Evolutionary conservation across 2,888 invertebrate species (phyloP).

Genomic region (Spilosoma lubricipeda): DNA sequence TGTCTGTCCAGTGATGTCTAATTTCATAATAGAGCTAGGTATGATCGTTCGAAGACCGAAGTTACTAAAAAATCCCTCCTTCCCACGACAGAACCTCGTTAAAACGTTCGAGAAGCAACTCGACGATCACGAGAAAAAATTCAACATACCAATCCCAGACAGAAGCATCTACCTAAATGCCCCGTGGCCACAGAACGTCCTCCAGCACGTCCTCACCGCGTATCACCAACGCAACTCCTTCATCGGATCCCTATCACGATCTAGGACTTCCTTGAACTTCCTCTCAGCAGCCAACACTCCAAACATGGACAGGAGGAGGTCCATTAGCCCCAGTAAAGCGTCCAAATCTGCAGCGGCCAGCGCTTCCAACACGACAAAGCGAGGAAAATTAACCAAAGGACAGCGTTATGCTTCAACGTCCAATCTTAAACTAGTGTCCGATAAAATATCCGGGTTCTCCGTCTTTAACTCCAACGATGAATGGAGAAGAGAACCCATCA

Average conservation of each 20-base stretch:
- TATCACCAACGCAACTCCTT: conserved; percentile 80
- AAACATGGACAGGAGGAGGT: conserved; percentile 67
- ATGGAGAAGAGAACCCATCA: conserved; percentile 71
- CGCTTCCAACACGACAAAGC: conserved; percentile 64
- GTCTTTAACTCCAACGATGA: conserved; percentile 71
- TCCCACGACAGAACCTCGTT: conserved; percentile 67
- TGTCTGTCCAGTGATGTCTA: conserved; percentile 18
- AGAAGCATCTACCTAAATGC: conserved; percentile 67
- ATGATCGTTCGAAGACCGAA: conserved; percentile 3
- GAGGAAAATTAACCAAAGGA: conserved; percentile 68
- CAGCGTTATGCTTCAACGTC: conserved; percentile 76
- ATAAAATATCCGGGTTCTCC: conserved; percentile 79
- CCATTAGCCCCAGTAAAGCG: conserved; percentile 68
- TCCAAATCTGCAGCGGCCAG: conserved; percentile 68
- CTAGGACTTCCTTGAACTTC: conserved; percentile 84
- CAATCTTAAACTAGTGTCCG: conserved; percentile 76
- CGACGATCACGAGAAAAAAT: conserved; percentile 81
- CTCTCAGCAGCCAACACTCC: conserved; percentile 70
- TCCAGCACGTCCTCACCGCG: conserved; percentile 74
- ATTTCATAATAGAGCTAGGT: conserved; percentile 1
- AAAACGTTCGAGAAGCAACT: conserved; percentile 74
- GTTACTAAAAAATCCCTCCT: conserved; percentile 20
- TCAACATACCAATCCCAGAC: conserved; percentile 73
- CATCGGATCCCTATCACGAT: conserved; percentile 85
- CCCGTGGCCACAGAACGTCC: conserved; percentile 80